Evolutionary conservation across 2,113 vertebrate species (phyloP).

Genomic region (Cheilinus undulatus): DNA sequence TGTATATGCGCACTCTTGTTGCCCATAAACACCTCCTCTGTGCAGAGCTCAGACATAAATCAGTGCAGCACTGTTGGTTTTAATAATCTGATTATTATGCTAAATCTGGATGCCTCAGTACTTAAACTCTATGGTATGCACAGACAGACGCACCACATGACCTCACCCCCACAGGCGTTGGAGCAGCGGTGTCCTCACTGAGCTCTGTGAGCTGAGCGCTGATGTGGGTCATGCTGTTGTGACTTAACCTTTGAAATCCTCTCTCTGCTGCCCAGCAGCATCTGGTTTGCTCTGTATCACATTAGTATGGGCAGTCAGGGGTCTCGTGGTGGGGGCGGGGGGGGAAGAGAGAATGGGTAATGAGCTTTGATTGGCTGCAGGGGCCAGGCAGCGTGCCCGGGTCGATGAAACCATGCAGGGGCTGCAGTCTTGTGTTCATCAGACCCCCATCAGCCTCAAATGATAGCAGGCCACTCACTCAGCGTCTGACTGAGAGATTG

Average conservation of each 20-base stretch:
- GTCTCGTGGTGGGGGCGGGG: constrained; percentile 57
- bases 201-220: constrained; percentile 14
- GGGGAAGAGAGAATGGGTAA: constrained; percentile 48
- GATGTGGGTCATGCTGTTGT: constrained; percentile 53
- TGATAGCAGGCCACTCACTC: constrained; percentile 23
- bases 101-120: constrained; percentile 37
- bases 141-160: constrained; percentile 37
- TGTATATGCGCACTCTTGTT: not conserved
- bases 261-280: constrained; percentile 45
- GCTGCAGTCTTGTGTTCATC: constrained; percentile 28
- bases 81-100: constrained; percentile 53
- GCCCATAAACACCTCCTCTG: constrained; percentile 22
- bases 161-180: not conserved
- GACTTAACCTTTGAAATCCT: constrained; percentile 58
- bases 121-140: constrained; percentile 25
- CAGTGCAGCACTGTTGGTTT: constrained; percentile 6
- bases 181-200: constrained; percentile 37
- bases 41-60: constrained; percentile 17
- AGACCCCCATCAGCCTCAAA: constrained; percentile 27
- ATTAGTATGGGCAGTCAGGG: constrained; percentile 47
- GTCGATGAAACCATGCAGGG: constrained; percentile 49
- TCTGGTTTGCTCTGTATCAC: constrained; percentile 47
- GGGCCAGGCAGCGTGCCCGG: constrained; percentile 25
- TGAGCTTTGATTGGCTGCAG: constrained; percentile 65
- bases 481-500: constrained; percentile 37